Evolutionary conservation across 2,797 vertebrate genomes (phyloP).

Genomic region (Phyllotis vaccarum): DNA sequence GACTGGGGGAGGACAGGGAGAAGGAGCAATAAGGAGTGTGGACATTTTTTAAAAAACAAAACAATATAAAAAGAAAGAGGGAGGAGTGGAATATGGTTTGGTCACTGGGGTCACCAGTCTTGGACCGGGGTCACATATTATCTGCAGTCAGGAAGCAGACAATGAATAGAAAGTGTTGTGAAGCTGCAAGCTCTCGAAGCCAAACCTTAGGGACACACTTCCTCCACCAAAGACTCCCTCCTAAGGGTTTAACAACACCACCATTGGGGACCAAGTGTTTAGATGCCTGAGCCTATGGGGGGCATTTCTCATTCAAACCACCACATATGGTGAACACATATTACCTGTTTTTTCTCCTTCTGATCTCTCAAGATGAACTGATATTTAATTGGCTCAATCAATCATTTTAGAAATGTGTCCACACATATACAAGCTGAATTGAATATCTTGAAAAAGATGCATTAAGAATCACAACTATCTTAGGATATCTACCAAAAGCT

Average conservation of each 20-base stretch:
- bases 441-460: neutral
- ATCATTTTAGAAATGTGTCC: neutral
- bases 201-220: neutral
- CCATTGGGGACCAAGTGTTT: neutral
- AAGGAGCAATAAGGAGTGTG: no score
- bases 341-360: conserved; percentile 7
- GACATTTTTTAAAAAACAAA: no score
- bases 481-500: neutral
- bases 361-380: neutral
- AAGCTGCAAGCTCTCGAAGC: neutral
- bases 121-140: neutral
- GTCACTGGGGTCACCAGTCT: neutral
- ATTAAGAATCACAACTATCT: neutral
- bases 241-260: neutral
- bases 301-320: neutral
- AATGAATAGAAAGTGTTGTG: neutral
- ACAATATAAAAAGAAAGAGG: no score
- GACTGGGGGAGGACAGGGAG: no score
- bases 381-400: neutral
- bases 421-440: neutral
- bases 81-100: neutral
- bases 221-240: neutral
- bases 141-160: neutral
- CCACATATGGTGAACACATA: neutral
- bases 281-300: neutral